A percentile compares a stretch with the other conserved stretches of the same genome.
Conservation (phyloP, 2,797 vertebrate species). For the Chelidonichthys spinosus region DNA sequence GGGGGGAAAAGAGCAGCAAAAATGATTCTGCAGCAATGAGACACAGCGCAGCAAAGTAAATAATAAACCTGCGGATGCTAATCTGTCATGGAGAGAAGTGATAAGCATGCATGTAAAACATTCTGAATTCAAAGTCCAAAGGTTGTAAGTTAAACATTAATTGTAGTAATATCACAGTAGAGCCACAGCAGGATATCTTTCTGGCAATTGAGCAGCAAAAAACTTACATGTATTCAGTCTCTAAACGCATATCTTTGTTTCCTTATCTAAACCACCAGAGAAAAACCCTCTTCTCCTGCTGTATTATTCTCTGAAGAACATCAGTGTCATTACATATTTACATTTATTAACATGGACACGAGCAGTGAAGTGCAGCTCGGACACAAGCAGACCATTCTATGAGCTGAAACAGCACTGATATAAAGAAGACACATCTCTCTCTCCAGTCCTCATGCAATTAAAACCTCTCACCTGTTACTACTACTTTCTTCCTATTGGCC, state of each 20-base stretch:
- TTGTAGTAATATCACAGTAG: neutral
- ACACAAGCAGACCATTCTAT: neutral
- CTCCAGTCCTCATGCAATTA: neutral
- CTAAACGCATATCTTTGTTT: neutral
- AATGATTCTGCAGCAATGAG: neutral
- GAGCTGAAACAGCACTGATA: slow-evolving; percentile 17
- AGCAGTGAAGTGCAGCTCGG: slow-evolving; percentile 12
- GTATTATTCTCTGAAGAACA: neutral
- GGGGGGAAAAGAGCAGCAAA: neutral
- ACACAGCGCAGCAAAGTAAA: neutral
- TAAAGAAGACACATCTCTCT: neutral
- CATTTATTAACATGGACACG: neutral
- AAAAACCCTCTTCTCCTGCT: neutral
- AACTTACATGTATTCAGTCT: neutral
- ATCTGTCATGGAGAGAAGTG: slow-evolving; percentile 12
- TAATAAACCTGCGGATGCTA: neutral
- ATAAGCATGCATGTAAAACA: slow-evolving; percentile 12
- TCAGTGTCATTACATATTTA: neutral
- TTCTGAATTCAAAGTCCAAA: slow-evolving; percentile 60
- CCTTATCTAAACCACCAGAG: neutral
- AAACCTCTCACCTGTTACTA: slow-evolving; percentile 81
- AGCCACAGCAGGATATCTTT: neutral
- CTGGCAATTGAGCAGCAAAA: neutral
- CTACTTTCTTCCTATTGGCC: slow-evolving; percentile 79
- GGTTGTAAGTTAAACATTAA: slow-evolving; percentile 72